Evolutionary conservation across 2,888 invertebrate species (phyloP), one percentile per base, ranked within the genome.

Genomic region (Diarsia brunnea): DNA sequence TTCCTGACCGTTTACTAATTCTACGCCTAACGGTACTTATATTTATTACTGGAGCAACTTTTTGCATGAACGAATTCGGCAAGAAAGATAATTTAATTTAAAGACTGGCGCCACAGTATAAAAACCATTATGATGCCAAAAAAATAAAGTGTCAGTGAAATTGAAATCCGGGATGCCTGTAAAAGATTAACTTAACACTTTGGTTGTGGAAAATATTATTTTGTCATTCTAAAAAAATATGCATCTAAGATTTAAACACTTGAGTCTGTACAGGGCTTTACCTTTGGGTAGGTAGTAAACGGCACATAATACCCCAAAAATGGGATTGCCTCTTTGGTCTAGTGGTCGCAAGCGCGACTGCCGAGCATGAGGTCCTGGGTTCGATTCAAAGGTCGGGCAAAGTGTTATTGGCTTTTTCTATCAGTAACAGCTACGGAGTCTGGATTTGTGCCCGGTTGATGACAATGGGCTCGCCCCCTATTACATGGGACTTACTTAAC

Each of bases 11-110:
- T 80, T 76, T 75, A 77, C 73, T 27, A 58, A 75, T 84, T 78
- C 76, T 45, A 43, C 70, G 66, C 68, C 12, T 88, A 88, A 88
- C 88, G 84, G 88, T 80, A 72, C 38, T 27, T 19, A 61, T 71
- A 81, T 66, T 61, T 77, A 69, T 77, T 75, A 80, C 69, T 70
- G 53, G 60, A 74, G 68, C 70, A 69, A 77, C 71, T 75, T 80
- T 78, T 80, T 74, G 65, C 72, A 51, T 58, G 14, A 71, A 55
- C 58, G 27, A 69, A 78, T 68, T 55, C 19, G 4, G 3, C 64
- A n/a, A 72, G 49, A 75, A 69, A 64, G 11, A 71, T 12, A 38
- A 53, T 64, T 55, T 63, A 68, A 73, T 67, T n/a, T 21, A 55
- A 1, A 2, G 55, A 31, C 31, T 38, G 47, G 45, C 64, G 53